phyloP scores from a whole-genome alignment of 1,140 invertebrate species.

The Ceratina australensis region DNA sequence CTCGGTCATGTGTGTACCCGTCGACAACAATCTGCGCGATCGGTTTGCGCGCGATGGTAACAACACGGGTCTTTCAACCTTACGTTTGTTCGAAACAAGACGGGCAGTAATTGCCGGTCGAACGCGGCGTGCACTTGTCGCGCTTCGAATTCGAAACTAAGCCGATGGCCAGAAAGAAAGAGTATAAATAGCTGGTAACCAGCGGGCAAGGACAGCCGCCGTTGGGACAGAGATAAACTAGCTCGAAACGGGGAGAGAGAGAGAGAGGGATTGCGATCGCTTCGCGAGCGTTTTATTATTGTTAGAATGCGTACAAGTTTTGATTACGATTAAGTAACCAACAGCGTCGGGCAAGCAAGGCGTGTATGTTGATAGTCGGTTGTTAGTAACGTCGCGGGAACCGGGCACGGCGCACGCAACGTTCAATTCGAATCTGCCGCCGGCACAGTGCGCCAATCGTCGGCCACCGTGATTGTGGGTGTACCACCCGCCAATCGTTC shows the following conservation, averaged over 20 bases:
- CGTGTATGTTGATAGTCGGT: not conserved
- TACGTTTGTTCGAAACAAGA: not conserved
- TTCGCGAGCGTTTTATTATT: not conserved
- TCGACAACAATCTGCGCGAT: not conserved
- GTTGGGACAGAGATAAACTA: conserved; percentile 1
- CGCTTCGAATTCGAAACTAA: conserved; percentile 7
- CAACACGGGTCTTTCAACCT: conserved; percentile 4
- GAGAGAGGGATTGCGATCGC: not conserved
- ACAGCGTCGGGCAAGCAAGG: not conserved
- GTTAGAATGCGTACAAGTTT: not conserved
- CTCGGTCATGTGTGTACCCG: not conserved
- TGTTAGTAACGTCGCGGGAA: not conserved
- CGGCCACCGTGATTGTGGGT: conserved; percentile 7
- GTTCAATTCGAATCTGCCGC: conserved; percentile 53
- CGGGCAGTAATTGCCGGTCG: not conserved
- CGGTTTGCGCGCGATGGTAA: not conserved
- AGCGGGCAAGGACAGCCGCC: not conserved
- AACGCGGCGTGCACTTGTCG: conserved; percentile 8
- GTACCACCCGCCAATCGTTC: conserved; percentile 55
- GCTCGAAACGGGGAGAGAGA: not conserved
- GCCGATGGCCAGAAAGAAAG: not conserved
- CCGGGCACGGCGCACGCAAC: not conserved
- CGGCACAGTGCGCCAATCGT: conserved; percentile 53
- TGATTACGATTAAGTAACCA: not conserved
- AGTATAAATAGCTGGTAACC: conserved; percentile 29